Evolutionary conservation across 2,888 invertebrate species (phyloP), one percentile per base, ranked within the genome.

Genomic region (Eledona agricola): DNA sequence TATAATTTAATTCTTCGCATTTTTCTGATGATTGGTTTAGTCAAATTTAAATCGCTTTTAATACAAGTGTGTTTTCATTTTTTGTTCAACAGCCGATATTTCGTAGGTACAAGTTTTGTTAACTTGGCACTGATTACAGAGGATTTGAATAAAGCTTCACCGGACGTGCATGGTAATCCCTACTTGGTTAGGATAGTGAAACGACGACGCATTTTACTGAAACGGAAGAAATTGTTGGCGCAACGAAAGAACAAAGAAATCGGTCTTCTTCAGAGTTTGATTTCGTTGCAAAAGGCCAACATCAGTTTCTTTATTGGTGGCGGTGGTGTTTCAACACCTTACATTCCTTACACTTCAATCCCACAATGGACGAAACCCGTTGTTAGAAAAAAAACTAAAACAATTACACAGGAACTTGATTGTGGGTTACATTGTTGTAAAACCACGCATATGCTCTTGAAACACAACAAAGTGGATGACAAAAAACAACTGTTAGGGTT

Each of bases 221-320:
- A n/a, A 23, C 22, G 20, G 7, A 43, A 16, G 16, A 25, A 16
- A 23, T 17, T 12, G 29, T 26, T 17, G 9, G 25, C 25, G n/a
- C 20, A 20, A 22, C 16, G 17, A 13, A 37, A 37, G 25, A 9
- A 5, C 7, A 11, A 32, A 26, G 34, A 43, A 6, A 25, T 45
- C 4, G 52, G 47, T 25, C 15, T 52, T 5, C 38, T 65, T 20
- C 54, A 57, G n/a, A 60, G 65, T 29, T 15, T 69, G 6, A 50
- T 56, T 34, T 54, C 57, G 3, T 53, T 69, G 16, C 61, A 63
- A 43, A 46, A 51, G 16, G 58, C 64, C 1, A 67, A 67, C 32
- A 66, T 69, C 12, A 62, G 60, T 45, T 67, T 66, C 31, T 60
- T 63, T 3, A 66, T 69, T 43, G 60, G n/a, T n/a, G n/a, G 66